Base-by-base conservation (phyloP, 37 sponge, comb jelly and placozoan species). In the Cliona cf. orientalis region DNA sequence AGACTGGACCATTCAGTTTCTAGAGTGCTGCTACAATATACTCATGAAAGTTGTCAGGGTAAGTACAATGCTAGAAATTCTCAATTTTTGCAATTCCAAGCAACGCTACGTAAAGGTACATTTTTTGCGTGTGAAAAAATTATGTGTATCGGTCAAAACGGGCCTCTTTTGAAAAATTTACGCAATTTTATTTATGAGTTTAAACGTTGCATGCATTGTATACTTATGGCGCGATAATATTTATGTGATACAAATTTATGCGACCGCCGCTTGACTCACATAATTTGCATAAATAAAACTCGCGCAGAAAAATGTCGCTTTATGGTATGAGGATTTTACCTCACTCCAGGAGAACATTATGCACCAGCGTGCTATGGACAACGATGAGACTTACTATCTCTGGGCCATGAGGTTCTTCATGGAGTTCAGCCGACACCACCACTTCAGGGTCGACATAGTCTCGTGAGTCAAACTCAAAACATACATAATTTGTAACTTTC, bases 321-420 rank as follows among this genome's bases (percentile, higher is more conserved):
- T n/a, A n/a, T n/a, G n/a, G n/a, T n/a, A n/a, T n/a, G n/a, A n/a
- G n/a, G n/a, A n/a, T n/a, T n/a, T n/a, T n/a, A n/a, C n/a, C 58
- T 5, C 28, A 40, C 3, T 37, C 9, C 72, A 93, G 94, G 91
- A 95, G 59, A 95, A 88, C 67, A 83, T 95, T 25, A 73, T 79
- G 72, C 74, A 77, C 12, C 69, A 86, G 21, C 69, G 78, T 33
- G 81, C 92, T 11, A 87, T 92, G 94, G 92, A 97, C 28, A 92
- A 97, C 71, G 96, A 97, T 69, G 98, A 97, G 42, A 95, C 98
- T 0, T 97, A 95, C 79, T 97, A 97, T 79, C 62, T 97, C 41
- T 95, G 95, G 98, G 71, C 77, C 34, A 64, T 97, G 45, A 82
- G 91, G 88, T 95, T 80, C 79, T 92, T 95, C 65, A 92, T 95